Evolutionary conservation across 2,888 invertebrate genomes (phyloP).

Genomic region (Cheilosia vulpina): DNA sequence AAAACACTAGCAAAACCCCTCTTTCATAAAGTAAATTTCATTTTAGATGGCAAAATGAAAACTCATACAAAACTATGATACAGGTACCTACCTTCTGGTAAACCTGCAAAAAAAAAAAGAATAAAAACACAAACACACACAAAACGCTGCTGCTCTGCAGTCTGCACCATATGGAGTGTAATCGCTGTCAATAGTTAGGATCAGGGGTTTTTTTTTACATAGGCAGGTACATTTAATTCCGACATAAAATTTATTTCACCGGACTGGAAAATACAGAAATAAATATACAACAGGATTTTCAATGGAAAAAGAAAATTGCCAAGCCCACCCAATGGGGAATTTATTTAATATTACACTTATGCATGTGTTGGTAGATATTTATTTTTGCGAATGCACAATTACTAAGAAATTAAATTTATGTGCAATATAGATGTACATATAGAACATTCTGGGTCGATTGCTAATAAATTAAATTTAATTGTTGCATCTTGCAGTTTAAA

Average conservation of each 20-base stretch:
- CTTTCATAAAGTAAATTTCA: constrained; percentile 37
- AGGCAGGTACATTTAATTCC: not conserved
- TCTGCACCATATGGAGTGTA: constrained; percentile 43
- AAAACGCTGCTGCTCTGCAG: not conserved
- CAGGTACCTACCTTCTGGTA: not conserved
- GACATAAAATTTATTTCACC: constrained; percentile 44
- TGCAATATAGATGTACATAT: not conserved
- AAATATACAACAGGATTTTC: not conserved
- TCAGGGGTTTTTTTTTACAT: not conserved
- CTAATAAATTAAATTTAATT: not conserved
- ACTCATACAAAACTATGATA: constrained; percentile 21
- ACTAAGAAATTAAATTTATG: too few relatives aligned
- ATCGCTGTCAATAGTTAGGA: constrained; percentile 34
- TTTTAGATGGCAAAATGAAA: constrained; percentile 39
- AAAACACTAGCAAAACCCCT: constrained; percentile 4
- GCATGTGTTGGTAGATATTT: too few relatives aligned
- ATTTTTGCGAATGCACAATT: too few relatives aligned
- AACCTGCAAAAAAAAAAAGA: not conserved
- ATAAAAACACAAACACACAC: too few relatives aligned
- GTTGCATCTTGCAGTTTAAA: too few relatives aligned
- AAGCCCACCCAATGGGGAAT: not conserved
- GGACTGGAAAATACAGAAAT: constrained; percentile 26
- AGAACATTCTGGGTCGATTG: not conserved
- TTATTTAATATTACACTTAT: not conserved
- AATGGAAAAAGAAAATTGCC: not conserved